Evolutionary conservation across 2,113 vertebrate species (phyloP).

Genomic region (Barnardius zonarius): DNA sequence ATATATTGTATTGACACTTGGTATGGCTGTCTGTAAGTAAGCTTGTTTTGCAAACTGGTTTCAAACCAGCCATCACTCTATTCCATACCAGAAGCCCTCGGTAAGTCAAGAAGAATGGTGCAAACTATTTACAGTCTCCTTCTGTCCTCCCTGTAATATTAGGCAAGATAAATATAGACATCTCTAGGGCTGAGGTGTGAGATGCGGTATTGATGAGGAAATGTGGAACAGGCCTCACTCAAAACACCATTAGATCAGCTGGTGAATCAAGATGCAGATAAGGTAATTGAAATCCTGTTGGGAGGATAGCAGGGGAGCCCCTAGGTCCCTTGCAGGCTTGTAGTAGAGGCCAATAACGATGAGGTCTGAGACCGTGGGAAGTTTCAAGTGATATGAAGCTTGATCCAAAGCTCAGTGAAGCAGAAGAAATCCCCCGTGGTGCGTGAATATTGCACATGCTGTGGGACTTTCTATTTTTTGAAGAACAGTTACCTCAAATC

Average conservation of each 20-base stretch:
- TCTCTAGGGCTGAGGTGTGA: background rate
- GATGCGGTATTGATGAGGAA: background rate
- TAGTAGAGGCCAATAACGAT: background rate
- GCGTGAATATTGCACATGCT: background rate
- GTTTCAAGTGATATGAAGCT: background rate
- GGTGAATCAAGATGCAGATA: background rate
- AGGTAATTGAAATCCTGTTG: background rate
- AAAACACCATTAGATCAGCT: background rate
- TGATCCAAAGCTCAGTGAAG: constrained; percentile 1
- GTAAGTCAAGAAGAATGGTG: background rate
- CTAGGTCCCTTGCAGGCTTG: background rate
- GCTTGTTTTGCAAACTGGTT: background rate
- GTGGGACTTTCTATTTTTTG: background rate
- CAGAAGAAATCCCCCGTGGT: background rate
- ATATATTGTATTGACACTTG: background rate
- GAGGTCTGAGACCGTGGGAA: background rate
- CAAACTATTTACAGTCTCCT: background rate
- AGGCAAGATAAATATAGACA: constrained; percentile 12
- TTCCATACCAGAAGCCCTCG: background rate
- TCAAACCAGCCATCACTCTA: background rate
- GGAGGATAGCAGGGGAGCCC: background rate
- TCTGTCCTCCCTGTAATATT: background rate
- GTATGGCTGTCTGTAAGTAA: background rate
- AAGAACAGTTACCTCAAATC: background rate
- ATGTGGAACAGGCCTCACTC: background rate